Evolutionary conservation across 2,888 invertebrate species (phyloP).

Genomic region (Lepas anatifera): DNA sequence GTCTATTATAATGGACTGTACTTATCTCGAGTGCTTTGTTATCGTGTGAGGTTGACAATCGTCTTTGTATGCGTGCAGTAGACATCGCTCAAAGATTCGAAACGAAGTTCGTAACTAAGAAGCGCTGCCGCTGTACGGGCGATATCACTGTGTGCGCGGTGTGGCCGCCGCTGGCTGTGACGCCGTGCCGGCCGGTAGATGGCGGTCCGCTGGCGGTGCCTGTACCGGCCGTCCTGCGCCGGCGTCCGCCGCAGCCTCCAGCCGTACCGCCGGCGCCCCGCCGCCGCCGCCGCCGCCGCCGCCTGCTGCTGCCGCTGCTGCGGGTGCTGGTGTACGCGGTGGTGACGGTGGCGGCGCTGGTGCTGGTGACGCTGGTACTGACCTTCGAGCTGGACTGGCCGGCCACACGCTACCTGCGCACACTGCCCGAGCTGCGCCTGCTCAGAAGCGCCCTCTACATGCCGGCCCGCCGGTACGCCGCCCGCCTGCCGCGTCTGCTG

Average conservation of each 20-base stretch:
- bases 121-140: too few species aligned
- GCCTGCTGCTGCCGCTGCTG: background rate
- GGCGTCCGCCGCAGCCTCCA: background rate
- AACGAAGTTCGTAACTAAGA: too few species aligned
- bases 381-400: conserved; percentile 1
- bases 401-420: background rate
- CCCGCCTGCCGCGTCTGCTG: background rate
- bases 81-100: too few species aligned
- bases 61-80: too few species aligned
- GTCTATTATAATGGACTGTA: too few species aligned
- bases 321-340: background rate
- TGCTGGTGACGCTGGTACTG: background rate
- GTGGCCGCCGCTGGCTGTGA: too few species aligned
- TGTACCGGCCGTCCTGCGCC: background rate
- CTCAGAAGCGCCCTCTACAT: background rate
- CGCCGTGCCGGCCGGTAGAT: too few species aligned
- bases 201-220: background rate
- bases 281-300: background rate
- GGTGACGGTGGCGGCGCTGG: background rate
- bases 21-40: too few species aligned
- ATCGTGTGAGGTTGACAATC: too few species aligned
- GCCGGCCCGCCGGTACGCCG: background rate
- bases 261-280: background rate
- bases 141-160: too few species aligned
- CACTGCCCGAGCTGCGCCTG: background rate